A percentile compares a stretch with the other conserved stretches of the same genome.
These are phyloP conservation scores for Tautogolabrus adspersus DNA, from an alignment of 2,113 vertebrate species.

Conservation along the genomic window DNA sequence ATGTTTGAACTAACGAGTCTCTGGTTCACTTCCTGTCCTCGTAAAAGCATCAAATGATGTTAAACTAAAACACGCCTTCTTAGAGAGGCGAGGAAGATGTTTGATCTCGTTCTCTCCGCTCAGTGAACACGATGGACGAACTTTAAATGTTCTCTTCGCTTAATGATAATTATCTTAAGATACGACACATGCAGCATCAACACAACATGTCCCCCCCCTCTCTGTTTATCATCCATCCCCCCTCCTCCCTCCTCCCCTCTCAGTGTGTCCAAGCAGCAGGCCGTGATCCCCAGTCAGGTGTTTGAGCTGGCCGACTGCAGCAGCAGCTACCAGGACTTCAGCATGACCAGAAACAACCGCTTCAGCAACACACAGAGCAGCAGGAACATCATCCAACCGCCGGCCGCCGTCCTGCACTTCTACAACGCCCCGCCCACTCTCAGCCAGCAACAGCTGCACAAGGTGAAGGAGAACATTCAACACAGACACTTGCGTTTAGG, in stretches of 20 bases:
- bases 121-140: too few relatives aligned
- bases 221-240: too few relatives aligned
- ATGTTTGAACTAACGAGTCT: too few relatives aligned
- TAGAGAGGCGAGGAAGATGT: too few relatives aligned
- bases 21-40: too few relatives aligned
- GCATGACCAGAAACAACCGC: slow-evolving; percentile 97
- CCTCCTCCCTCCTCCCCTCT: background rate
- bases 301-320: slow-evolving; percentile 94
- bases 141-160: too few relatives aligned
- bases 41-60: too few relatives aligned
- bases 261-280: slow-evolving; percentile 95
- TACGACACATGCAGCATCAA: too few relatives aligned
- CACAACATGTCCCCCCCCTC: background rate
- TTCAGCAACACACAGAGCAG: slow-evolving; percentile 94
- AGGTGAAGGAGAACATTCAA: slow-evolving; percentile 21
- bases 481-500: background rate
- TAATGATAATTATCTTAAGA: too few relatives aligned
- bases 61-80: too few relatives aligned
- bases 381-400: slow-evolving; percentile 98
- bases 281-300: slow-evolving; percentile 97
- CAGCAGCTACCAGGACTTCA: slow-evolving; percentile 97
- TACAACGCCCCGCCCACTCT: slow-evolving; percentile 93
- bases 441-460: slow-evolving; percentile 55
- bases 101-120: too few relatives aligned
- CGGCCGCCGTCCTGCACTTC: slow-evolving; percentile 95